A percentile compares a stretch with the other conserved stretches of the same genome.
Conservation (phyloP, 2,113 vertebrate species). For the Euleptes europaea region DNA sequence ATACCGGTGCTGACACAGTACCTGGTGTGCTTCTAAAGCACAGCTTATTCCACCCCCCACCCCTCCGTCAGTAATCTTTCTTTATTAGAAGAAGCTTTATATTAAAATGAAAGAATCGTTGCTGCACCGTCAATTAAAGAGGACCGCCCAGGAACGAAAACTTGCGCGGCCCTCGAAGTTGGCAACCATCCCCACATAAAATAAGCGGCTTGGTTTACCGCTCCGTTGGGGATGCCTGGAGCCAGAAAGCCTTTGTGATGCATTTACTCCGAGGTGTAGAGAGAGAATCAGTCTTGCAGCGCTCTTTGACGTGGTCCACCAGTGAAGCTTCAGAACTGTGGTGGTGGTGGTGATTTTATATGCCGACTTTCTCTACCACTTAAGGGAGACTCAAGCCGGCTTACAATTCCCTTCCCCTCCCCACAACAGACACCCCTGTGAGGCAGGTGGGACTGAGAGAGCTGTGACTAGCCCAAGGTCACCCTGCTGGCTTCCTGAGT, state of each 20-base stretch:
- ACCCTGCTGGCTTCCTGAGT: too few relatives aligned
- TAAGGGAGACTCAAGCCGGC: too few relatives aligned
- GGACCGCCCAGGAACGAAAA: conserved; percentile 37
- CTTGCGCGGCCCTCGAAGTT: conserved; percentile 8
- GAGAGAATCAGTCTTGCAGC: conserved; percentile 11
- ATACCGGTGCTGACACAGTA: background rate
- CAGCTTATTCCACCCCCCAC: conserved; percentile 12
- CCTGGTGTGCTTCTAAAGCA: conserved; percentile 2
- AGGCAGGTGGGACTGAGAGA: too few relatives aligned
- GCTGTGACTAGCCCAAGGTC: too few relatives aligned
- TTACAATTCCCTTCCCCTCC: too few relatives aligned
- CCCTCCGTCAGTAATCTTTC: conserved; percentile 13
- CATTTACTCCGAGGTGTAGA: conserved; percentile 52
- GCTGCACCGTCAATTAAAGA: conserved; percentile 28
- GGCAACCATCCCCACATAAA: conserved; percentile 42
- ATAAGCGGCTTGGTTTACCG: conserved; percentile 40
- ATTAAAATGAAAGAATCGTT: conserved; percentile 35
- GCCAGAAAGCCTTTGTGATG: conserved; percentile 42
- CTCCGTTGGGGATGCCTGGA: conserved; percentile 52
- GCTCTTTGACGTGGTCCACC: too few relatives aligned
- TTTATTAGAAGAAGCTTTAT: conserved; percentile 14
- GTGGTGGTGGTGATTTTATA: too few relatives aligned
- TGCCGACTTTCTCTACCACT: too few relatives aligned
- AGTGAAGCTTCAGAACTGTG: too few relatives aligned
- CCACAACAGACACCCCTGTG: too few relatives aligned